Conservation (phyloP, 1,140 invertebrate species). For the Drosophila repletoides region DNA sequence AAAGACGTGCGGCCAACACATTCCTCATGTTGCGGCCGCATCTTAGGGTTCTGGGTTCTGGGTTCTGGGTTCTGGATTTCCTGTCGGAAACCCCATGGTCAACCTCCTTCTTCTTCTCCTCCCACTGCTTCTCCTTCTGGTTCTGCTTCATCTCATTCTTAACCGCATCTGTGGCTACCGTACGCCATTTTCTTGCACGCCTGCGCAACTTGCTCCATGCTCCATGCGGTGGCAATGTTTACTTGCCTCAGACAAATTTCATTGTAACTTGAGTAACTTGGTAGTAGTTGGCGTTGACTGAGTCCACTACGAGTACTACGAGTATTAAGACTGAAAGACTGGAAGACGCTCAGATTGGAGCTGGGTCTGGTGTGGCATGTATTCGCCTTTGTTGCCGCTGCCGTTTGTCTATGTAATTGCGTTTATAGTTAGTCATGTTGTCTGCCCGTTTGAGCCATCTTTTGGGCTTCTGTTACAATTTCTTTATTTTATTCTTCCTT, state of each 20-base stretch:
- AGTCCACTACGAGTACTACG: neutral
- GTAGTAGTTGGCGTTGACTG: conserved; percentile 52
- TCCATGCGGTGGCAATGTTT: conserved; percentile 69
- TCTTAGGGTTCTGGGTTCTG: neutral
- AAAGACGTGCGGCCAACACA: conserved; percentile 80
- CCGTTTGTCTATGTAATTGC: conserved; percentile 74
- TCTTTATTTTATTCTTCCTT: neutral
- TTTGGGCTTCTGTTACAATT: conserved; percentile 53
- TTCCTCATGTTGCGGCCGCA: conserved; percentile 56
- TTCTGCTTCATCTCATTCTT: neutral
- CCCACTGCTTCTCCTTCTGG: neutral
- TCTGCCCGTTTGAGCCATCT: conserved; percentile 7
- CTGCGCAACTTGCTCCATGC: conserved; percentile 40
- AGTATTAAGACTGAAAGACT: conserved; percentile 1
- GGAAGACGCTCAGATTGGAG: conserved; percentile 8
- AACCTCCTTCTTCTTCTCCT: conserved; percentile 7
- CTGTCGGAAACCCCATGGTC: conserved; percentile 47
- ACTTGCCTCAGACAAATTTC: conserved; percentile 79
- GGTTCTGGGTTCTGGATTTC: conserved; percentile 33
- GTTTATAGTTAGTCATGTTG: conserved; percentile 70
- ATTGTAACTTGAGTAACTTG: conserved; percentile 82
- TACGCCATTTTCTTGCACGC: conserved; percentile 66
- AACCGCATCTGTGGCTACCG: conserved; percentile 53
- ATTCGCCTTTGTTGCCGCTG: conserved; percentile 62
- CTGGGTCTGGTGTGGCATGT: conserved; percentile 43